Percentiles rank a stretch among this genome's conserved stretches.
Evolutionary conservation across 1,140 invertebrate genomes (phyloP).

Genomic region (Plodia interpunctella): DNA sequence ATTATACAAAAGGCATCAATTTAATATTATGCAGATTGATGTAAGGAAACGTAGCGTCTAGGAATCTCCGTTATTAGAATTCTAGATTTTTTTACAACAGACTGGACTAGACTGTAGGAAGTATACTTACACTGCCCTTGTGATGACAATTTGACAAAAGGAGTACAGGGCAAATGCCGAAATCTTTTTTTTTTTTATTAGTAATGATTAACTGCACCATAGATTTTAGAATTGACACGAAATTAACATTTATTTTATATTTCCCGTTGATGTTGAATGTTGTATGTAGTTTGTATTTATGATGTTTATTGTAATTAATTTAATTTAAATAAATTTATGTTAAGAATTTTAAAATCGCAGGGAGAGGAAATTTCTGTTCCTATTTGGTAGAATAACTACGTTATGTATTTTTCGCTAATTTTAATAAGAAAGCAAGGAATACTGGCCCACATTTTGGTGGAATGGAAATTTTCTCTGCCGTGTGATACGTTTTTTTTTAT

Average conservation of each 20-base stretch:
- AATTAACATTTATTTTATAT: constrained; percentile 20
- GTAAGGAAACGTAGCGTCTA: neutral
- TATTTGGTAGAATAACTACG: constrained; percentile 58
- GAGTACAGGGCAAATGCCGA: constrained; percentile 17
- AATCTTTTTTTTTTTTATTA: neutral
- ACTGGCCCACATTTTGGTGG: constrained; percentile 45
- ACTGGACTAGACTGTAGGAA: neutral
- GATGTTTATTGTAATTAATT: constrained; percentile 15
- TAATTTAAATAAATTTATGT: constrained; percentile 5
- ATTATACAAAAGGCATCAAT: neutral
- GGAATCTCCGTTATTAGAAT: neutral
- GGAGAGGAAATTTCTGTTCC: constrained; percentile 76
- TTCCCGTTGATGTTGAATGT: constrained; percentile 21
- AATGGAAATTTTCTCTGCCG: constrained; percentile 76
- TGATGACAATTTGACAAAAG: constrained; percentile 18
- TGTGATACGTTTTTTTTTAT: constrained; percentile 63
- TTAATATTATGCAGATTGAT: neutral
- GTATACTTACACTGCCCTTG: constrained; percentile 15
- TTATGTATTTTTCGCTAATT: constrained; percentile 29
- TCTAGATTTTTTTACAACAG: neutral
- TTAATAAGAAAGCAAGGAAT: constrained; percentile 70
- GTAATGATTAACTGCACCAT: neutral
- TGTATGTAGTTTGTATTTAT: constrained; percentile 9
- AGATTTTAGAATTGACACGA: constrained; percentile 20
- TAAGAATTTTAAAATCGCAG: constrained; percentile 31